phyloP scores from a whole-genome alignment of 2,888 invertebrate species.

The Philopedon plagiatum region DNA sequence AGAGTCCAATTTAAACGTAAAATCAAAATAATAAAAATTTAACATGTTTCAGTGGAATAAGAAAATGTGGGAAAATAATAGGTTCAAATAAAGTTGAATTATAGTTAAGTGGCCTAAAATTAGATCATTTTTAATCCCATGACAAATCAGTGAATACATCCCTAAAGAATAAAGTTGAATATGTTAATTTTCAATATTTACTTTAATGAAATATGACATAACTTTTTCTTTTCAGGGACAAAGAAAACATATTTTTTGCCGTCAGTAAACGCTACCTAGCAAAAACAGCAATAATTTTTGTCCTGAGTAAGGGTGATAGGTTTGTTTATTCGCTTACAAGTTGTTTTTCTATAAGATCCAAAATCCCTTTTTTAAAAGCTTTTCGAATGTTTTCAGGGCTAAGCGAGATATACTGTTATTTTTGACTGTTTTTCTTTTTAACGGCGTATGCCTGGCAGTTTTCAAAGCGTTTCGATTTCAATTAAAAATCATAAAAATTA shows the following conservation, averaged over 20 bases:
- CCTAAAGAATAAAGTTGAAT: too few species aligned
- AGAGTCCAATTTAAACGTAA: too few species aligned
- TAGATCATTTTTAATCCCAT: too few species aligned
- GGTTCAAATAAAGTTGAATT: too few species aligned
- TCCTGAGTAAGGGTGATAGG: not conserved
- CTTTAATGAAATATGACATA: too few species aligned
- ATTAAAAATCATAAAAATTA: not conserved
- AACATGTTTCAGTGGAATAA: too few species aligned
- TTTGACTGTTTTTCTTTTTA: conserved; percentile 10
- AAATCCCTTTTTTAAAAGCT: conserved; percentile 20
- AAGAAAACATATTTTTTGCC: not conserved
- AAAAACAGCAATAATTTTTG: not conserved
- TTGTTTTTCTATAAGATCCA: not conserved
- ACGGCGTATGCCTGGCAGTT: not conserved
- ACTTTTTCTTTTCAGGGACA: not conserved
- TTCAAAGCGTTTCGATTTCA: not conserved
- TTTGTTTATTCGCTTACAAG: conserved; percentile 2
- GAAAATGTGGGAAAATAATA: too few species aligned
- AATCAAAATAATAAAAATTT: too few species aligned
- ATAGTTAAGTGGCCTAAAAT: too few species aligned
- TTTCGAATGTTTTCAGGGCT: conserved; percentile 15
- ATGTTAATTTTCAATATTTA: too few species aligned
- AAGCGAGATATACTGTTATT: conserved; percentile 15
- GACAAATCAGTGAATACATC: too few species aligned
- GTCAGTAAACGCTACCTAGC: not conserved